Percentiles rank a stretch among this genome's conserved stretches.
phyloP scores from a whole-genome alignment of 2,797 vertebrate genomes.

The Vultur gryphus region DNA sequence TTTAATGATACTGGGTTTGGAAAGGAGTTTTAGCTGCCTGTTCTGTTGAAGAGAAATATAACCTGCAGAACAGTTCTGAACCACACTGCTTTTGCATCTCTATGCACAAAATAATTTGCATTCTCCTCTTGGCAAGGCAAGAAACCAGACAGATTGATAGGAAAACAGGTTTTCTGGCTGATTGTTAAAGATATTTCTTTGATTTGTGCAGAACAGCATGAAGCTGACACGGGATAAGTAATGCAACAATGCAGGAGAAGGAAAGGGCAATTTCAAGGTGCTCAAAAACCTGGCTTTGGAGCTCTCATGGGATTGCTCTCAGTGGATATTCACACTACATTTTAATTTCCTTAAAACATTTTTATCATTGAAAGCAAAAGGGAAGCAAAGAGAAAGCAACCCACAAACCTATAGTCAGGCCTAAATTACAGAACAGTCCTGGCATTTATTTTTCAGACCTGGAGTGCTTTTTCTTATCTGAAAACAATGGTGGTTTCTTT shows the following conservation, averaged over 20 bases:
- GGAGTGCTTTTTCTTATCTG: not conserved
- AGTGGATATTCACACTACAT: not conserved
- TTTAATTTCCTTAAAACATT: not conserved
- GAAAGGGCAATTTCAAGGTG: constrained; percentile 14
- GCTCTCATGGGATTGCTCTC: not conserved
- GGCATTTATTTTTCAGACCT: not conserved
- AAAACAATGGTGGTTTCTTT: not conserved
- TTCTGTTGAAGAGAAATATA: not conserved
- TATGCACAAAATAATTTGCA: constrained; percentile 18
- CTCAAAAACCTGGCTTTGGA: not conserved
- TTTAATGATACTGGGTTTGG: not conserved
- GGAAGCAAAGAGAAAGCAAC: not conserved
- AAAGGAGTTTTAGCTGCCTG: not conserved
- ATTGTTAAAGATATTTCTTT: constrained; percentile 38
- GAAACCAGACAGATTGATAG: constrained; percentile 35
- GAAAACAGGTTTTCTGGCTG: constrained; percentile 34
- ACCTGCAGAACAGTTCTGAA: not conserved
- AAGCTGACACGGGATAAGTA: not conserved
- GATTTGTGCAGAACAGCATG: constrained; percentile 5
- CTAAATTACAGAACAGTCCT: not conserved
- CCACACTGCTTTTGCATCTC: not conserved
- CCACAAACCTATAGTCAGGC: not conserved
- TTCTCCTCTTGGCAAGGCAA: constrained; percentile 31
- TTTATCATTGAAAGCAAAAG: not conserved
- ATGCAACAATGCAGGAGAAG: not conserved